Conservation (phyloP, 2,888 invertebrate species). For the Stomorhina lunata region DNA sequence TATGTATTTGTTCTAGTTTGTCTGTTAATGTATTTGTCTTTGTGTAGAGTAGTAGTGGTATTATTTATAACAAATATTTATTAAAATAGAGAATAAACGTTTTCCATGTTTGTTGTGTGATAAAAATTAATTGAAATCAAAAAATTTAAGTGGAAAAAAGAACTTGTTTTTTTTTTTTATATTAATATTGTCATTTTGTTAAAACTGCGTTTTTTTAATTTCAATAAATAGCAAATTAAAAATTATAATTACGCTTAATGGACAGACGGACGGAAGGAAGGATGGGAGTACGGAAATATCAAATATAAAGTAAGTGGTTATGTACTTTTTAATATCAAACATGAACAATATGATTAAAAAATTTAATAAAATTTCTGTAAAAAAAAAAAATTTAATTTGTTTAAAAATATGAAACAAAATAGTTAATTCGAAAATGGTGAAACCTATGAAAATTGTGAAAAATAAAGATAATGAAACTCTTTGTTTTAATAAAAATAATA, state of each 20-base stretch:
- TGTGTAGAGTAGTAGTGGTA: neutral
- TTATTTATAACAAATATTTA: neutral
- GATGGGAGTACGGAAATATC: slow-evolving; percentile 8
- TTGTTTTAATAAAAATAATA: too few relatives aligned
- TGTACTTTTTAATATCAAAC: too few relatives aligned
- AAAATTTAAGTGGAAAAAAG: neutral
- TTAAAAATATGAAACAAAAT: too few relatives aligned
- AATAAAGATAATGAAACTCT: too few relatives aligned
- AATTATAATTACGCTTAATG: slow-evolving; percentile 32
- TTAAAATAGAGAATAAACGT: neutral
- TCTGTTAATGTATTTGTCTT: neutral
- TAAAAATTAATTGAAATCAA: slow-evolving; percentile 6
- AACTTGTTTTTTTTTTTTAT: neutral
- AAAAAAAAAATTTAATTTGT: neutral
- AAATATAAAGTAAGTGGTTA: slow-evolving; percentile 7
- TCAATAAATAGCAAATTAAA: slow-evolving; percentile 35
- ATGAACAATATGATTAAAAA: too few relatives aligned
- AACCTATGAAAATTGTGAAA: too few relatives aligned
- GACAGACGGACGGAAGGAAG: neutral
- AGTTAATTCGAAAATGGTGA: too few relatives aligned
- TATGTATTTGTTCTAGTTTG: too few relatives aligned
- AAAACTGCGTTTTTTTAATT: too few relatives aligned
- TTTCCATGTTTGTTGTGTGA: neutral
- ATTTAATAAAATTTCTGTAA: neutral
- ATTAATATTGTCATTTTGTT: too few relatives aligned